Conservation (phyloP, 37 sponge, comb jelly and placozoan genomes). For the Cliona cf. orientalis region DNA sequence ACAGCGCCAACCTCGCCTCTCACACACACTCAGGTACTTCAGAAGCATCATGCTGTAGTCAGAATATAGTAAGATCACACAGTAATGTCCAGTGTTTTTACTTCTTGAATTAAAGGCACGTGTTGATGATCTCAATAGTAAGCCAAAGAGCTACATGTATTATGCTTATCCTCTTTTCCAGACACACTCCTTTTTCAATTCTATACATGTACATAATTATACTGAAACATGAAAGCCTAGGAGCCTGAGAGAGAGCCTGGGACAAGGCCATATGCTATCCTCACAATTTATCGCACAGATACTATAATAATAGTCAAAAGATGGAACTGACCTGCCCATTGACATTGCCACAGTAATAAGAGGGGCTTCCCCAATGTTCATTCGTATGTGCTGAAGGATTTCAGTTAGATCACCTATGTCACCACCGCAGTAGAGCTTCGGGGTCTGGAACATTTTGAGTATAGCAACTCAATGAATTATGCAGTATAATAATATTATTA, state of each 20-base stretch:
- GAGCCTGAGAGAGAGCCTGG: too few species aligned
- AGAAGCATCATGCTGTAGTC: slow-evolving; percentile 34
- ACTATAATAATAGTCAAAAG: too few species aligned
- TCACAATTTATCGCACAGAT: too few species aligned
- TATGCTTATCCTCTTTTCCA: too few species aligned
- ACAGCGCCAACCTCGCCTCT: slow-evolving; percentile 8
- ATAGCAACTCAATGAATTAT: neutral
- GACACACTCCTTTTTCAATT: too few species aligned
- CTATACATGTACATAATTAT: too few species aligned
- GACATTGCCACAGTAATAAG: slow-evolving; percentile 59
- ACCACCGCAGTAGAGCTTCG: slow-evolving; percentile 48
- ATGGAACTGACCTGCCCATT: slow-evolving; percentile 79
- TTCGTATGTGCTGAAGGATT: slow-evolving; percentile 32
- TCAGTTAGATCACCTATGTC: slow-evolving; percentile 46
- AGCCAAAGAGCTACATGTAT: too few species aligned
- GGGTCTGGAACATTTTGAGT: slow-evolving; percentile 36
- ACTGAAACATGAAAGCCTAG: too few species aligned
- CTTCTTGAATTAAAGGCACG: neutral
- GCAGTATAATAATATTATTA: neutral
- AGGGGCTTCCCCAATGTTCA: slow-evolving; percentile 13
- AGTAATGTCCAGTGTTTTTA: neutral
- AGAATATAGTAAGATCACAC: neutral
- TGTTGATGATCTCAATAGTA: too few species aligned
- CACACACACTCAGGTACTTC: slow-evolving; percentile 47
- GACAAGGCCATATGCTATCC: too few species aligned